phyloP scores from a whole-genome alignment of 2,888 invertebrate species.

The Sphecodes monilicornis region DNA sequence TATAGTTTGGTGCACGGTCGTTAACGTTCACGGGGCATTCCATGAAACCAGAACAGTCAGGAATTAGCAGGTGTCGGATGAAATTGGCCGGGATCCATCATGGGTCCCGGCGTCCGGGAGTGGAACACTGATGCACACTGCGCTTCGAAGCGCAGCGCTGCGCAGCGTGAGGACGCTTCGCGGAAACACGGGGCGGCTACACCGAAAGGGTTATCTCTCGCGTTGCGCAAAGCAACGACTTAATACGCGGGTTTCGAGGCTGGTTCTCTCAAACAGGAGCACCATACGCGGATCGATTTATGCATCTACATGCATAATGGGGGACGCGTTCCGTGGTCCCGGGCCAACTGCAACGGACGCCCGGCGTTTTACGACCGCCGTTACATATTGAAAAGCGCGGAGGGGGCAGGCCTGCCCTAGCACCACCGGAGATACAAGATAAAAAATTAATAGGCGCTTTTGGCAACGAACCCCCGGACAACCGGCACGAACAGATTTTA shows the following conservation, averaged over 20 bases:
- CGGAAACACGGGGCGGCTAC: constrained; percentile 37
- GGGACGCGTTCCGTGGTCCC: constrained; percentile 27
- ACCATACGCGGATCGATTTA: constrained; percentile 61
- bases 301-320: constrained; percentile 61
- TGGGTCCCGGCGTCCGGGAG: not conserved
- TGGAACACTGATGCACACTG: not conserved
- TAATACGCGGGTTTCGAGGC: constrained; percentile 57
- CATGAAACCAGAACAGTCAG: constrained; percentile 25
- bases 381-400: constrained; percentile 67
- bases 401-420: constrained; percentile 18
- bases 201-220: constrained; percentile 39
- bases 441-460: constrained; percentile 84
- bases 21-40: constrained; percentile 34
- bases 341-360: constrained; percentile 40
- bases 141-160: not conserved
- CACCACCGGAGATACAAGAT: constrained; percentile 79
- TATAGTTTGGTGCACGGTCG: constrained; percentile 20
- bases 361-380: constrained; percentile 58
- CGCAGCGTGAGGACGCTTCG: constrained; percentile 40
- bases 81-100: constrained; percentile 23
- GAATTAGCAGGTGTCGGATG: constrained; percentile 36
- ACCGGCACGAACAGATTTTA: constrained; percentile 84
- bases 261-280: not conserved
- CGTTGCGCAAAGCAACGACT: constrained; percentile 62
- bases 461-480: constrained; percentile 77